These are phyloP conservation scores for Dasypogon diadema DNA, from an alignment of 2,888 invertebrate species.

Conservation along the genomic window DNA sequence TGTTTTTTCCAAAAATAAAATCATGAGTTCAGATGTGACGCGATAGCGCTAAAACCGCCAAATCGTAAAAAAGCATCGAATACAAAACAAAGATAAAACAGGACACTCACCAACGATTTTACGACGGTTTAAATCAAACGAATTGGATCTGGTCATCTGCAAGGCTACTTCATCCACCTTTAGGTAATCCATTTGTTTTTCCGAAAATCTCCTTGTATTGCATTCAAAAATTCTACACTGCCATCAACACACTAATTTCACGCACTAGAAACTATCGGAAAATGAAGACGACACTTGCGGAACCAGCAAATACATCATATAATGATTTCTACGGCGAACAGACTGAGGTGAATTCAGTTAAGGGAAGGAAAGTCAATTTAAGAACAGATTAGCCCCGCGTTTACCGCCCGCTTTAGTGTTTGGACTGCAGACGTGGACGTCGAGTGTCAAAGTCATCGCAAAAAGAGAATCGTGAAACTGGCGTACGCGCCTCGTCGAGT, in stretches of 20 bases:
- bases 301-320: constrained; percentile 32
- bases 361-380: constrained; percentile 18
- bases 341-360: constrained; percentile 3
- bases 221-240: too few relatives aligned
- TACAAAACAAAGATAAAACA: neutral
- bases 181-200: constrained; percentile 27
- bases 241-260: too few relatives aligned
- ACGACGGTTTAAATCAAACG: constrained; percentile 12
- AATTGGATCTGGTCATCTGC: constrained; percentile 17
- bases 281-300: too few relatives aligned
- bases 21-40: too few relatives aligned
- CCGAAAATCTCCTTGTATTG: neutral
- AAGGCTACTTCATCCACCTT: constrained; percentile 2
- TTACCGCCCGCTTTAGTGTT: neutral
- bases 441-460: neutral
- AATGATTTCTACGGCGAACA: constrained; percentile 17
- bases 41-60: too few relatives aligned
- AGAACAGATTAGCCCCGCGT: constrained; percentile 25
- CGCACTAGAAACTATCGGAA: constrained; percentile 4
- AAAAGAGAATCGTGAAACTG: neutral
- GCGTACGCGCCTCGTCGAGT: constrained; percentile 1
- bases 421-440: constrained; percentile 4
- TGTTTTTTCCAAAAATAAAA: too few relatives aligned
- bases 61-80: neutral
- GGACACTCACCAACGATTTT: constrained; percentile 28